phyloP scores from a whole-genome alignment of 37 sponge, comb jelly and placozoan species.

The Halichondria panicea region DNA sequence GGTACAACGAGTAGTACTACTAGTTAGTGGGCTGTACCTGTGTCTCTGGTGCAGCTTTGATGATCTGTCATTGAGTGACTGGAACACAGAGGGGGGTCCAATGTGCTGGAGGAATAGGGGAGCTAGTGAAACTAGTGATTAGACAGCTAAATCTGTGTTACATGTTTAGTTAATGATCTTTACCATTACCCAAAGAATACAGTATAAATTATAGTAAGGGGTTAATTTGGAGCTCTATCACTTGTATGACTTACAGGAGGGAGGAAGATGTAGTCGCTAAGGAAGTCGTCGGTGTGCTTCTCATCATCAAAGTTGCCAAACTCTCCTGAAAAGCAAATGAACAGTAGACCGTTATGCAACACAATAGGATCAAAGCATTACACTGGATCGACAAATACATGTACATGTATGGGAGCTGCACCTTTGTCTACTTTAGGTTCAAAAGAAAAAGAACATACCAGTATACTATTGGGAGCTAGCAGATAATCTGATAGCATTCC shows the following conservation, averaged over 20 bases:
- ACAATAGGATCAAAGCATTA: too few relatives aligned
- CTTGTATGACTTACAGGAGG: conserved; percentile 55
- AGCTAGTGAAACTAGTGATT: neutral
- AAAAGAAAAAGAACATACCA: too few relatives aligned
- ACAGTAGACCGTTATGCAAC: neutral
- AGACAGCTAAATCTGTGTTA: neutral
- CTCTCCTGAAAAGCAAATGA: conserved; percentile 40
- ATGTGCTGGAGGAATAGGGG: conserved; percentile 36
- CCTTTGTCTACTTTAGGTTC: too few relatives aligned
- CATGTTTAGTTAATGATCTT: neutral
- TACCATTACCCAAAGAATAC: too few relatives aligned
- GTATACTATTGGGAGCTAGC: too few relatives aligned
- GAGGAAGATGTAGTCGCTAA: conserved; percentile 65
- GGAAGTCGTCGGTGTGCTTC: conserved; percentile 52
- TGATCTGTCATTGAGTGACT: conserved; percentile 43
- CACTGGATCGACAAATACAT: too few relatives aligned
- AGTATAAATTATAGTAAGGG: too few relatives aligned
- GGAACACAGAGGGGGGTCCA: conserved; percentile 30
- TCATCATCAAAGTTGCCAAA: conserved; percentile 68
- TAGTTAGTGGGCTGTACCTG: conserved; percentile 27
- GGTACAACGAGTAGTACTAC: neutral
- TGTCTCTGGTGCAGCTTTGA: conserved; percentile 57
- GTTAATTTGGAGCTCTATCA: too few relatives aligned
- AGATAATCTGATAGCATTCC: too few relatives aligned
- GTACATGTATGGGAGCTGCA: too few relatives aligned